Evolutionary conservation across 2,888 invertebrate species (phyloP).

Genomic region (Nymphalis c-album): DNA sequence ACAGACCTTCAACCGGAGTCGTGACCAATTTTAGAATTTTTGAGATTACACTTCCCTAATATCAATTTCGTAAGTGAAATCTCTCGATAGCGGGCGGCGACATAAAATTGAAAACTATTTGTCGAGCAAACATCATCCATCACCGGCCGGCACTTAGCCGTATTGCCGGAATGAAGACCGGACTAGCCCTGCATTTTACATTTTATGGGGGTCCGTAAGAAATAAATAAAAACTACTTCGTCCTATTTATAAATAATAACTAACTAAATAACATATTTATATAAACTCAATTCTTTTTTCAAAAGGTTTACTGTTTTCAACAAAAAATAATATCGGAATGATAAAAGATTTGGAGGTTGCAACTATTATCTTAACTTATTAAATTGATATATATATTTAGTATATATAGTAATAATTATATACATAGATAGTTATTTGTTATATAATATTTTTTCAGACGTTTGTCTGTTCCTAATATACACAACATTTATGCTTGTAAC

Average conservation of each 20-base stretch:
- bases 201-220: slow-evolving; percentile 20
- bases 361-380: too few species aligned
- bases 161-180: slow-evolving; percentile 57
- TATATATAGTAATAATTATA: too few species aligned
- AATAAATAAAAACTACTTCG: slow-evolving; percentile 16
- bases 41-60: slow-evolving; percentile 40
- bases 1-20: not conserved
- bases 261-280: too few species aligned
- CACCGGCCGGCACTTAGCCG: slow-evolving; percentile 68
- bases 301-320: too few species aligned
- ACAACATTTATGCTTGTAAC: too few species aligned
- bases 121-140: slow-evolving; percentile 75
- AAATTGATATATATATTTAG: too few species aligned
- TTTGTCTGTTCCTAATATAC: too few species aligned
- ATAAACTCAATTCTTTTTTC: too few species aligned
- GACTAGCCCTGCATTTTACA: slow-evolving; percentile 35
- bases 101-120: slow-evolving; percentile 69
- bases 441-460: too few species aligned
- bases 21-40: slow-evolving; percentile 31
- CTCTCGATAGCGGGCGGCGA: slow-evolving; percentile 44
- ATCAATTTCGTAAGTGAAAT: slow-evolving; percentile 53
- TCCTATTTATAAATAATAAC: not conserved
- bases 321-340: too few species aligned
- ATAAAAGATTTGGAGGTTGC: too few species aligned
- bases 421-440: too few species aligned